These are phyloP conservation scores for Thaumatotibia leucotreta DNA, from an alignment of 1,140 invertebrate genomes.

Conservation along the genomic window DNA sequence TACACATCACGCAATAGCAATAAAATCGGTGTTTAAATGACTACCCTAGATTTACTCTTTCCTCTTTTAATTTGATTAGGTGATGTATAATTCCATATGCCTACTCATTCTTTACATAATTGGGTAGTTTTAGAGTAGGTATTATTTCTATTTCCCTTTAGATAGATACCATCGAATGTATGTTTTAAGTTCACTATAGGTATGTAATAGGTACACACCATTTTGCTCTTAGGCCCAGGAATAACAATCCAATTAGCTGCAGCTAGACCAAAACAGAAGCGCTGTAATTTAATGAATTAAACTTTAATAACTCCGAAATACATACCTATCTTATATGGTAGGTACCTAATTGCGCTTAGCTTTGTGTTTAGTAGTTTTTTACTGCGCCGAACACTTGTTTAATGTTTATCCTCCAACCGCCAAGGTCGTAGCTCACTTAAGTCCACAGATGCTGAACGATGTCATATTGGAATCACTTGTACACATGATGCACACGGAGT, in stretches of 20 bases:
- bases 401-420: background rate
- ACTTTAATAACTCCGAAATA: background rate
- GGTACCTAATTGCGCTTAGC: background rate
- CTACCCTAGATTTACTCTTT: too few relatives aligned
- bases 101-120: too few relatives aligned
- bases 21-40: too few relatives aligned
- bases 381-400: background rate
- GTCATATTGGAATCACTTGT: background rate
- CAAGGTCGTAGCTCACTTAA: background rate
- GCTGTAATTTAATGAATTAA: background rate
- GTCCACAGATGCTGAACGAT: background rate
- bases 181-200: too few relatives aligned
- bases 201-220: too few relatives aligned
- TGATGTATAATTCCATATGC: too few relatives aligned
- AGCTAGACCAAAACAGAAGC: background rate
- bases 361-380: background rate
- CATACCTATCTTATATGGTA: background rate
- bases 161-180: too few relatives aligned
- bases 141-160: too few relatives aligned
- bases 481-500: conserved; percentile 11
- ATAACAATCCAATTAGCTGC: background rate
- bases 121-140: too few relatives aligned
- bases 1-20: too few relatives aligned
- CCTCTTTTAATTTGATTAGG: too few relatives aligned
- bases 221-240: background rate